Evolutionary conservation across 2,888 invertebrate genomes (phyloP), one percentile per base, ranked within the genome.

Genomic region (Anodontia alba): DNA sequence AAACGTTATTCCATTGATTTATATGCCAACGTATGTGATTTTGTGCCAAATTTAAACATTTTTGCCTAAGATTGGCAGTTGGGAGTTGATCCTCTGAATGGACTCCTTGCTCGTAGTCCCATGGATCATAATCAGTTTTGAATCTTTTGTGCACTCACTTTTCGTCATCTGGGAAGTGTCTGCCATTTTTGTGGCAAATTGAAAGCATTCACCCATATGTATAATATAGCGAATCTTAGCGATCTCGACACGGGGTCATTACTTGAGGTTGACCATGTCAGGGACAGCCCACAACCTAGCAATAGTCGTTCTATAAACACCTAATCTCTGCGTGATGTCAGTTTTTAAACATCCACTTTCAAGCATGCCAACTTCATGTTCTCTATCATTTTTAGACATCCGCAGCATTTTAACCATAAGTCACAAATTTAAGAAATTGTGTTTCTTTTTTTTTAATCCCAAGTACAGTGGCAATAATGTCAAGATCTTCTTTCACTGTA

Each of bases 91-190:
- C 71, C 71, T 49, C 51, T 46, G 31, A 17, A 71, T 26, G 71
- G 71, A 12, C 51, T 10, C 3, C 68, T 43, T n/a, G 57, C 57
- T 38, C 43, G 38, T 26, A 57, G 36, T 57, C 49, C 46, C 70
- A 36, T 62, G 33, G 15, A 42, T 57, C 31, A 1, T 62, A 33
- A 20, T 33, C 79, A 49, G 46, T 74, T 78, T 15, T 62, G n/a
- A n/a, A n/a, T n/a, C n/a, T n/a, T 73, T 42, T 68, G 78, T 20
- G 71, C 71, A 38, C 62, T 62, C 17, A 77, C 62, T 69, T 49
- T 57, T 17, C 36, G 66, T 20, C 31, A 12, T 15, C 75, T 69
- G 10, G 75, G 69, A 29, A 69, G 46, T 38, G 49, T 46, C 5
- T 51, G 75, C 49, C 42, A 69, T 69, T 46, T 54, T 23, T 10